phyloP scores from a whole-genome alignment of 2,888 invertebrate genomes.

The Lutraria lutraria region DNA sequence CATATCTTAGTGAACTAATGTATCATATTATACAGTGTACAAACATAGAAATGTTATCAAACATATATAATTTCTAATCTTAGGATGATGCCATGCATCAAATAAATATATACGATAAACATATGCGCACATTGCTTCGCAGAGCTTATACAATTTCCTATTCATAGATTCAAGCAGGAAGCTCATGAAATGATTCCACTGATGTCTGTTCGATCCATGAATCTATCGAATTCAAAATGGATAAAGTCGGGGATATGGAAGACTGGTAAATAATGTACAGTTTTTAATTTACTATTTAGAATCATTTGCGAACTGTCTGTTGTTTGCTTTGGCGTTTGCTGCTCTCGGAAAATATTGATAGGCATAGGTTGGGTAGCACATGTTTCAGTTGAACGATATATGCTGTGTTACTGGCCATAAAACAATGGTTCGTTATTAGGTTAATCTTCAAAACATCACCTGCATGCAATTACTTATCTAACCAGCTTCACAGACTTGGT shows the following conservation, averaged over 20 bases:
- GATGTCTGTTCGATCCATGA: not conserved
- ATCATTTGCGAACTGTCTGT: not conserved
- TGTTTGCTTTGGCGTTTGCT: not conserved
- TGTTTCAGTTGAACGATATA: not conserved
- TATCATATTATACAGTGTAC: not conserved
- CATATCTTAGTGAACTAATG: not conserved
- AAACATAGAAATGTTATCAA: not conserved
- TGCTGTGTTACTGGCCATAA: not conserved
- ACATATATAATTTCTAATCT: not conserved
- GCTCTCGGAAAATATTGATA: not conserved
- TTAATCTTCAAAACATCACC: too few relatives aligned
- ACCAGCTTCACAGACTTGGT: not conserved
- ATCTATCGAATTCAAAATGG: not conserved
- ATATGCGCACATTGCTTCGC: not conserved
- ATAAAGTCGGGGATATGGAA: not conserved
- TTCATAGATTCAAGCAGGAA: not conserved
- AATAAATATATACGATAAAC: not conserved
- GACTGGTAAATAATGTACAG: not conserved
- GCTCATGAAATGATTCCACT: not conserved
- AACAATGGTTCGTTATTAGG: not conserved
- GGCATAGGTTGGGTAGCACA: not conserved
- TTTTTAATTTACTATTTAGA: not conserved
- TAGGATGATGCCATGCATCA: not conserved
- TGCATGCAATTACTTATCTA: too few relatives aligned
- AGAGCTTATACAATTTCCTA: not conserved